Conservation (phyloP, 2,888 invertebrate species). For the Podotricha telesiphe region DNA sequence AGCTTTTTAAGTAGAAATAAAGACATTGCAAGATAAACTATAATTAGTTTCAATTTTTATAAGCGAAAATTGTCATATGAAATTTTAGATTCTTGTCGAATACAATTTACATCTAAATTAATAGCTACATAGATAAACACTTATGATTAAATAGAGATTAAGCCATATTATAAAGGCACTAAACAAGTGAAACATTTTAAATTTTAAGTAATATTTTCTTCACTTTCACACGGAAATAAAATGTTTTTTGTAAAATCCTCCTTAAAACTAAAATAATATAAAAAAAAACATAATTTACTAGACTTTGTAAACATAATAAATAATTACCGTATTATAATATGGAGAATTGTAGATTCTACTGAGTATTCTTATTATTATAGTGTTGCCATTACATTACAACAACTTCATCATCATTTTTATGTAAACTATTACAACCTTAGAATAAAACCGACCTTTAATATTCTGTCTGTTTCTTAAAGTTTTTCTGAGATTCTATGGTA, state of each 20-base stretch:
- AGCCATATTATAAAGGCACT: constrained; percentile 24
- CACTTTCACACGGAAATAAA: neutral
- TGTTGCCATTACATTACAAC: neutral
- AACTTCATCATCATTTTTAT: too few species aligned
- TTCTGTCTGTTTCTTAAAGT: too few species aligned
- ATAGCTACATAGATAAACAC: neutral
- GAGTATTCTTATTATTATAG: neutral
- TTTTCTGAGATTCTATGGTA: too few species aligned
- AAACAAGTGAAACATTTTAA: constrained; percentile 4
- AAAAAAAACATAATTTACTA: neutral
- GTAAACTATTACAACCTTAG: neutral
- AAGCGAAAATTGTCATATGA: neutral
- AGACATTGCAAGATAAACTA: too few species aligned
- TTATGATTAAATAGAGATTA: constrained; percentile 1
- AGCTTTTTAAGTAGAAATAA: neutral
- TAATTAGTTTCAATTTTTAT: neutral
- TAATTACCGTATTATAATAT: neutral
- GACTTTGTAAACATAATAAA: neutral
- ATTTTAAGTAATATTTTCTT: neutral
- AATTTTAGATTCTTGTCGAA: neutral
- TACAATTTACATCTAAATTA: constrained; percentile 1
- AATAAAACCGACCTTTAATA: neutral
- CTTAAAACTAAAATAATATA: neutral
- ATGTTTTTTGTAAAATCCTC: neutral
- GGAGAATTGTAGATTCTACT: neutral